Evolutionary conservation across 1,140 invertebrate species (phyloP).

Genomic region (Helicoverpa zea): DNA sequence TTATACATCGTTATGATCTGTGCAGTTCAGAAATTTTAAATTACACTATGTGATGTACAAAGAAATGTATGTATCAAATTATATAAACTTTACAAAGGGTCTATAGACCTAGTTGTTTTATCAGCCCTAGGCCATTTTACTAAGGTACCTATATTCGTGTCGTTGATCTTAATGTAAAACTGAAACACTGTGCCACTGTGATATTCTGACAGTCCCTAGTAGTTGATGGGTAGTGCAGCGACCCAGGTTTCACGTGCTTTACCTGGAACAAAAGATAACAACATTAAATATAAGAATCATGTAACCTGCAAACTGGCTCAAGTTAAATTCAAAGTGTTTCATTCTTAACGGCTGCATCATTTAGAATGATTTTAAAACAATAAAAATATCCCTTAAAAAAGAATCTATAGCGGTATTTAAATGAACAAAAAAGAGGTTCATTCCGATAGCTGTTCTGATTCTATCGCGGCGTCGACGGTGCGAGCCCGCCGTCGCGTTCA

Average conservation of each 20-base stretch:
- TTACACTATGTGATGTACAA: conserved; percentile 65
- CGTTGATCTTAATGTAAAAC: conserved; percentile 59
- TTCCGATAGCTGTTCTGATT: conserved; percentile 78
- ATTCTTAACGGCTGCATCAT: conserved; percentile 40
- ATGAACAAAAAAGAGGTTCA: conserved; percentile 80
- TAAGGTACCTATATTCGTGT: conserved; percentile 51
- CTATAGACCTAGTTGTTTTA: conserved; percentile 55
- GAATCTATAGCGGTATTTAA: conserved; percentile 80
- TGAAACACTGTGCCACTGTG: conserved; percentile 81
- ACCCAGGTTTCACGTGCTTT: conserved; percentile 78
- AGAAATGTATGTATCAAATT: conserved; percentile 64
- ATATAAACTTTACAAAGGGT: conserved; percentile 61
- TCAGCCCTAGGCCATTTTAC: conserved; percentile 55
- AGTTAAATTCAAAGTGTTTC: conserved; percentile 33
- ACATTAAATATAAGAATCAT: conserved; percentile 36
- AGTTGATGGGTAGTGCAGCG: conserved; percentile 61
- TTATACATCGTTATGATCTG: conserved; percentile 73
- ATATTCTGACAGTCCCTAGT: conserved; percentile 68
- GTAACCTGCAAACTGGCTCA: neutral
- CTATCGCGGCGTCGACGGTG: conserved; percentile 72
- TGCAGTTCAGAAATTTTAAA: conserved; percentile 72
- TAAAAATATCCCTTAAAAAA: conserved; percentile 74
- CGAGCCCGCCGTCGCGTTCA: conserved; percentile 78
- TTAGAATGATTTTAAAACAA: conserved; percentile 63
- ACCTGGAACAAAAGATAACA: conserved; percentile 76